phyloP scores from a whole-genome alignment of 1,140 invertebrate genomes.

The Dinothrombium tinctorium region DNA sequence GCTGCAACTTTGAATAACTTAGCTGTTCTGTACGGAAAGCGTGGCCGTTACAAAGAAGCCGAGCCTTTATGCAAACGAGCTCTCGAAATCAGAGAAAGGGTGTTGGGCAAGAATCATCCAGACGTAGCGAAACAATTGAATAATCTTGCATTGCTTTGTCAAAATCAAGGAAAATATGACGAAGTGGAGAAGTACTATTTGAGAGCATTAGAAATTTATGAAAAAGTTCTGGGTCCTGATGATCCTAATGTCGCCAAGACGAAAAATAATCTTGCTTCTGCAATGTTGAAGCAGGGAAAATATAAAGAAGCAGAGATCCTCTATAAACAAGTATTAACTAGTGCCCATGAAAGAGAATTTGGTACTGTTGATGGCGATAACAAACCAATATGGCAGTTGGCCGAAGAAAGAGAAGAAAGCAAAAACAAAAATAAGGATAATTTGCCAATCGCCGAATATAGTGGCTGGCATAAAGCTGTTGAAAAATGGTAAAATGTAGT shows the following conservation, averaged over 20 bases:
- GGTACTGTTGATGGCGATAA: conserved; percentile 46
- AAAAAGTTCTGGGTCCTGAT: conserved; percentile 81
- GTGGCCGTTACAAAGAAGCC: conserved; percentile 92
- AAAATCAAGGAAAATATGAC: conserved; percentile 56
- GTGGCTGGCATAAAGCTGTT: conserved; percentile 80
- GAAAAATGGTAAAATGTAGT: conserved; percentile 11
- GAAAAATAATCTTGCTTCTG: conserved; percentile 71
- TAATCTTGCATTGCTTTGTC: conserved; percentile 91
- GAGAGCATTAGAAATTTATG: conserved; percentile 94
- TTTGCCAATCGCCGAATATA: conserved; percentile 50
- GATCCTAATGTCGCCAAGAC: conserved; percentile 99
- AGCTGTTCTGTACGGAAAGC: conserved; percentile 91
- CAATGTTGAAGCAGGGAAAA: conserved; percentile 64
- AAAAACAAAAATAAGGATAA: conserved; percentile 44
- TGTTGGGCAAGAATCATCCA: conserved; percentile 89
- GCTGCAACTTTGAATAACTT: conserved; percentile 91
- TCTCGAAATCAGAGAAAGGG: conserved; percentile 86
- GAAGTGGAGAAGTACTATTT: conserved; percentile 87
- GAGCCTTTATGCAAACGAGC: conserved; percentile 95
- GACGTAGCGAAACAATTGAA: conserved; percentile 99
- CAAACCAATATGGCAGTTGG: conserved; percentile 98
- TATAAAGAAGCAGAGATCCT: conserved; percentile 94
- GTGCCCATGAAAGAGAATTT: conserved; percentile 92
- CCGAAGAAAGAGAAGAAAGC: conserved; percentile 87
- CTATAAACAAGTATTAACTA: conserved; percentile 84